Base-by-base conservation (phyloP, 2,113 vertebrate genomes). In the Uria lomvia region DNA sequence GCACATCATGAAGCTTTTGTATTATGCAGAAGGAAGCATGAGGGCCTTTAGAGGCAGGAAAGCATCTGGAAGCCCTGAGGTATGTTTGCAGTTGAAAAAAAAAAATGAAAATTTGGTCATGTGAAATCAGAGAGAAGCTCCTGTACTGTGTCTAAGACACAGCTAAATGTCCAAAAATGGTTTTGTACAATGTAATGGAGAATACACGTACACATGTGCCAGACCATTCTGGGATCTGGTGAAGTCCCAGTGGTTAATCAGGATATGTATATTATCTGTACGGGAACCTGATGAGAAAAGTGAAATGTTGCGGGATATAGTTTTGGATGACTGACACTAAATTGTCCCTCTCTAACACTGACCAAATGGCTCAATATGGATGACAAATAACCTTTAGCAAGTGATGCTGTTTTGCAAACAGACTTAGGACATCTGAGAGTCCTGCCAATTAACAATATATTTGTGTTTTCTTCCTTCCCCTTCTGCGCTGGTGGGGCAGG, bases 11-110 rank as follows among this genome's bases (percentile, higher is more conserved):
- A 74, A 70, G 86, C 58, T 92, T 65, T 79, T 79, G 14, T 70
- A 17, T 74, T 75, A 70, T 45, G 70, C 91, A 91, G 58, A 71
- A 87, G 94, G 94, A 89, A 94, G 42, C 42, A 59, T 0, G 1
- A 40, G 23, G 74, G 70, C 86, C 84, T 95, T 81, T 19, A 68
- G 95, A 82, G 66, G 84, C 95, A 94, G 58, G 45, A 85, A 88
- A 82, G 45, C 89, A 94, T 70, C 84, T 92, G 92, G 94, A 95
- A 94, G 84, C 80, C 92, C 62, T 0, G 6, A 95, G 80, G 53
- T 95, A 9, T 38, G 67, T 66, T 94, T 82, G 86, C 86, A 82
- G 26, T 20, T 58, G 70, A 7, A 95, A 90, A 62, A 82, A 62
- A 91, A 62, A 91, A 79, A 53, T 7, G 26, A 83, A 79, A 76